Evolutionary conservation across 2,113 vertebrate genomes (phyloP).

Genomic region (Gobius niger): DNA sequence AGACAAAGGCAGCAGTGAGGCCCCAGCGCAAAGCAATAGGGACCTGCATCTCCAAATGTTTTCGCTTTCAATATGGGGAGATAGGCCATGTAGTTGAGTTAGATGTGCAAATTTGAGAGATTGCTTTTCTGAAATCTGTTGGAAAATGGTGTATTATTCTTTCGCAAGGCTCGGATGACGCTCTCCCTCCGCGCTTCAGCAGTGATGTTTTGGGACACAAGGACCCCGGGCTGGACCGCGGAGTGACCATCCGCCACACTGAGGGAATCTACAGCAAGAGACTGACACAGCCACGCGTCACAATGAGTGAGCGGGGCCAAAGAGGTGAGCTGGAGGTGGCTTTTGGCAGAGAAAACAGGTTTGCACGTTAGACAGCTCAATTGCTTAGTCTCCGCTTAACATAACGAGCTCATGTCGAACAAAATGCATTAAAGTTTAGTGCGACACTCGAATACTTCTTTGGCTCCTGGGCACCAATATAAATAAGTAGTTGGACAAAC

Average conservation of each 20-base stretch:
- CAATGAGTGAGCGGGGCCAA: slow-evolving; percentile 15
- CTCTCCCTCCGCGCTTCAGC: slow-evolving; percentile 75
- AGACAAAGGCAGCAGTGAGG: slow-evolving; percentile 51
- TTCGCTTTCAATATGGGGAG: slow-evolving; percentile 4
- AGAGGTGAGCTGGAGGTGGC: slow-evolving; percentile 42
- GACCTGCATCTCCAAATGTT: neutral
- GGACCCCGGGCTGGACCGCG: slow-evolving; percentile 38
- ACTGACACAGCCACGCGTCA: slow-evolving; percentile 19
- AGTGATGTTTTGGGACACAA: slow-evolving; percentile 60
- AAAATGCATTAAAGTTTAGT: no score
- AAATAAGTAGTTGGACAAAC: no score
- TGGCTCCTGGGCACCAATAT: no score
- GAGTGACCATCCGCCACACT: slow-evolving; percentile 60
- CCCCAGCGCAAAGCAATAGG: neutral
- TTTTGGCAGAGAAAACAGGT: neutral
- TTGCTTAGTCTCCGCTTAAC: no score
- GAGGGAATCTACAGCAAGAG: slow-evolving; percentile 81
- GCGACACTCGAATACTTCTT: no score
- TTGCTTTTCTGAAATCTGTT: neutral
- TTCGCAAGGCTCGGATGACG: slow-evolving; percentile 82
- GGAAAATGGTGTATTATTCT: neutral
- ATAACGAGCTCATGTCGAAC: no score
- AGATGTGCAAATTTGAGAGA: neutral
- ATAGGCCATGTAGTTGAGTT: neutral
- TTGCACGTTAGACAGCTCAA: neutral